Evolutionary conservation across 2,113 vertebrate species (phyloP).

Genomic region (Himantopus leucocephalus): DNA sequence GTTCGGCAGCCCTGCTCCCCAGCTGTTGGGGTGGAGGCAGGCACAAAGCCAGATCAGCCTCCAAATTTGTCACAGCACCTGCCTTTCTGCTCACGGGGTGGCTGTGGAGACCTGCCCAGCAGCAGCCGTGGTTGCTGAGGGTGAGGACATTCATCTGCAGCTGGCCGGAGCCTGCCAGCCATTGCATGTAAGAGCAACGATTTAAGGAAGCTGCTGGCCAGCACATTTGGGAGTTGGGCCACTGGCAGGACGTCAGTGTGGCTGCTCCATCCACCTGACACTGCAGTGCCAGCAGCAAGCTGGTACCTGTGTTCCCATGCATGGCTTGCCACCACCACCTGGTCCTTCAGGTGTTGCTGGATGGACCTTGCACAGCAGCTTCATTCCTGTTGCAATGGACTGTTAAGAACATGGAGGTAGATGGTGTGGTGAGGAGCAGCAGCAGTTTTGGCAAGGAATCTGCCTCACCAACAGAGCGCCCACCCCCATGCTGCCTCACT

Average conservation of each 20-base stretch:
- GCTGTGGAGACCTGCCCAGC: neutral
- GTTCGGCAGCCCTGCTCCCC: neutral
- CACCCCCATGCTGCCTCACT: rapidly evolving
- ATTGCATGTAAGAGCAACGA: neutral
- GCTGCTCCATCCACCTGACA: neutral
- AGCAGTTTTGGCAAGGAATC: neutral
- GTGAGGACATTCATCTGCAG: neutral
- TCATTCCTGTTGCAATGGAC: neutral
- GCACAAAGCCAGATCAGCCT: neutral
- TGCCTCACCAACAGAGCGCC: neutral
- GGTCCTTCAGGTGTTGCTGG: neutral
- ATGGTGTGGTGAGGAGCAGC: neutral
- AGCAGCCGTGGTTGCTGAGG: neutral
- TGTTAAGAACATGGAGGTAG: neutral
- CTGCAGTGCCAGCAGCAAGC: neutral
- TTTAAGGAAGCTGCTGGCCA: neutral
- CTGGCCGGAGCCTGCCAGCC: neutral
- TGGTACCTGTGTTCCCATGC: neutral
- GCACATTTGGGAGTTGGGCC: rapidly evolving
- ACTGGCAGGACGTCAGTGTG: neutral
- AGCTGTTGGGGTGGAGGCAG: neutral
- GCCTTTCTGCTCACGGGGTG: neutral
- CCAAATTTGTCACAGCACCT: neutral
- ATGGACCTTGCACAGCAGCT: neutral
- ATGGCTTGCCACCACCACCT: too few relatives aligned